Percentiles rank a stretch among this genome's conserved stretches.
Conservation (phyloP, 2,113 vertebrate species). For the Stigmatopora nigra region DNA sequence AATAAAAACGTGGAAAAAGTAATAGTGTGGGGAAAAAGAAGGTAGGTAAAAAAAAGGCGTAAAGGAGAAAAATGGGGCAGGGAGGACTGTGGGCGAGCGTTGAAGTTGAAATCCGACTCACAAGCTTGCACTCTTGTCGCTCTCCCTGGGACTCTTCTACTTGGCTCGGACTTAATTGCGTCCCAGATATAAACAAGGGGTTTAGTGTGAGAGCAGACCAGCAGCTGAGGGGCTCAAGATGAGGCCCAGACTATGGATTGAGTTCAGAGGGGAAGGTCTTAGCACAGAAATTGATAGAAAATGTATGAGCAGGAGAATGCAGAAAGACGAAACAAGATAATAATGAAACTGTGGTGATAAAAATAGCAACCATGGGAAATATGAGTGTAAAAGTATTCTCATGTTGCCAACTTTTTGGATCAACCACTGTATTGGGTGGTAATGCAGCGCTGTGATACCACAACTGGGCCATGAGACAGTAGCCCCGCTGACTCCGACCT, state of each 20-base stretch:
- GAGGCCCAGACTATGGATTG: conserved; percentile 71
- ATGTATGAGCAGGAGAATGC: conserved; percentile 51
- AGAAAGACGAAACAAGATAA: conserved; percentile 38
- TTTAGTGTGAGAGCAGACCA: conserved; percentile 82
- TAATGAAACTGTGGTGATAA: conserved; percentile 29
- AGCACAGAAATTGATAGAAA: conserved; percentile 70
- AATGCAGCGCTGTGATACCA: conserved; percentile 45
- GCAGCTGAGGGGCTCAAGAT: conserved; percentile 81
- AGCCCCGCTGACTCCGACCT: conserved; percentile 62
- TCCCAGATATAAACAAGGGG: conserved; percentile 86
- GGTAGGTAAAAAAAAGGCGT: conserved; percentile 20
- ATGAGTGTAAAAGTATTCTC: conserved; percentile 14
- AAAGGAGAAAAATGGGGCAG: conserved; percentile 61
- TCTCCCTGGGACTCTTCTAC: conserved; percentile 82
- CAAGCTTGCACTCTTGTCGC: conserved; percentile 81
- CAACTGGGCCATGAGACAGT: conserved; percentile 57
- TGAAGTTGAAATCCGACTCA: conserved; percentile 74
- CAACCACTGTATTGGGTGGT: conserved; percentile 36
- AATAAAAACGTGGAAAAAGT: conserved; percentile 2
- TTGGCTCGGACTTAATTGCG: conserved; percentile 81
- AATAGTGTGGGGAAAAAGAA: no score
- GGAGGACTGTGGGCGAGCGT: conserved; percentile 41
- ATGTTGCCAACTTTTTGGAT: conserved; percentile 35
- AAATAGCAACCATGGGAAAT: conserved; percentile 35
- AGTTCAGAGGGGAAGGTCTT: conserved; percentile 75